These are phyloP conservation scores for Uromys caudimaculatus DNA, from an alignment of 2,797 vertebrate species.

Conservation along the genomic window DNA sequence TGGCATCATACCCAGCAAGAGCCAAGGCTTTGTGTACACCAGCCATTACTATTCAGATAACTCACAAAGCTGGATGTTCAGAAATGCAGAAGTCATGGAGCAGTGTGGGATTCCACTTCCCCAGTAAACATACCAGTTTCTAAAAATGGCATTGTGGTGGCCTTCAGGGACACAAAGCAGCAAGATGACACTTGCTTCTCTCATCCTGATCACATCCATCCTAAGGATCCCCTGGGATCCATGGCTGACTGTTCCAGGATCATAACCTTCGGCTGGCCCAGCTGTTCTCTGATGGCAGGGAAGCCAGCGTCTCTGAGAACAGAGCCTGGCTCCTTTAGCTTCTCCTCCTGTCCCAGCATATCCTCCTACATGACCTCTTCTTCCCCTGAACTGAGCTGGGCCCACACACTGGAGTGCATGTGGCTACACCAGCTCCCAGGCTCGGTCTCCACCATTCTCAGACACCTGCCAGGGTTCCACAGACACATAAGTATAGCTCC, in stretches of 20 bases:
- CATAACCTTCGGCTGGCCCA: not conserved
- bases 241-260: not conserved
- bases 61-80: not conserved
- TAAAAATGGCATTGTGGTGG: not conserved
- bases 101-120: not conserved
- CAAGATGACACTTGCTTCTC: not conserved
- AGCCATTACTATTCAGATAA: not conserved
- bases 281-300: not conserved
- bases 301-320: not conserved
- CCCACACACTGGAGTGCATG: not conserved
- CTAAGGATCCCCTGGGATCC: not conserved
- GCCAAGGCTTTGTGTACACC: not conserved
- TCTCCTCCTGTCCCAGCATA: not conserved
- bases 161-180: not conserved
- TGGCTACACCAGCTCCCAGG: not conserved
- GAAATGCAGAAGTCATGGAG: not conserved
- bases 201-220: not conserved
- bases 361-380: not conserved
- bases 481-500: not conserved
- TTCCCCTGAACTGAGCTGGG: not conserved
- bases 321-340: not conserved
- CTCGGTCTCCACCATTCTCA: not conserved
- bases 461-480: not conserved
- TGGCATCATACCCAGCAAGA: not conserved
- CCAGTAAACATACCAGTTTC: not conserved